Evolutionary conservation across 2,797 vertebrate species (phyloP), one percentile per base, ranked within the genome.

Genomic region (Sarcoramphus papa): DNA sequence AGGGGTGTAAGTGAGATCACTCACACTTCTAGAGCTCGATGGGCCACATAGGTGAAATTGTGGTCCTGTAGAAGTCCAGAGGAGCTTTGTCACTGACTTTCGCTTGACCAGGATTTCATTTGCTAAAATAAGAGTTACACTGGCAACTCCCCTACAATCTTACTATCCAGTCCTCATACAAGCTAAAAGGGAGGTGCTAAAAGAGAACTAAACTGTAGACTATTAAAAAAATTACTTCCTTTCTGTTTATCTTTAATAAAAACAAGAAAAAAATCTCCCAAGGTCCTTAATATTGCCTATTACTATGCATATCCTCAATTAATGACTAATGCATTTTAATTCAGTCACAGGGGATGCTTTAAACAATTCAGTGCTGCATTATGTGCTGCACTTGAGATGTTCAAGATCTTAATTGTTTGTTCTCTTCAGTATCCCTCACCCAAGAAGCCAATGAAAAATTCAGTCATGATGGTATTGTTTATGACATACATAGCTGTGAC

Each of bases 401-500:
- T 96, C 57, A 64, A 53, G 57, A 83, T 92, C 70, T 87, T 91
- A 77, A 78, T 76, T 94, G 85, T 95, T 96, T 91, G 31, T 65
- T 95, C 93, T 84, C 51, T 89, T 87, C 64, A 74, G 45, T 56
- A 77, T 85, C 84, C 74, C 74, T 60, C 75, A 89, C 40, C 67
- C 84, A 83, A 85, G 68, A 94, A 57, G 41, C 43, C 91, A 89
- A 95, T 70, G 77, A 95, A 94, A 96, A 95, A 92, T 93, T 93
- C 91, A 92, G 88, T 85, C 81, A 13, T 87, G 93, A 80, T 85
- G 93, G 81, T 74, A 90, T 85, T 97, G 95, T 94, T 96, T 94
- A 91, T 97, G 93, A 96, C 78, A 96, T 79, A 51, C 60, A 75
- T 73, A 89, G 68, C 88, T 73, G 90, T 95, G 96, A 87, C 96